Percentiles rank a stretch among this genome's conserved stretches.
Evolutionary conservation across 2,888 invertebrate genomes (phyloP).

Genomic region (Agriopis aurantiaria): DNA sequence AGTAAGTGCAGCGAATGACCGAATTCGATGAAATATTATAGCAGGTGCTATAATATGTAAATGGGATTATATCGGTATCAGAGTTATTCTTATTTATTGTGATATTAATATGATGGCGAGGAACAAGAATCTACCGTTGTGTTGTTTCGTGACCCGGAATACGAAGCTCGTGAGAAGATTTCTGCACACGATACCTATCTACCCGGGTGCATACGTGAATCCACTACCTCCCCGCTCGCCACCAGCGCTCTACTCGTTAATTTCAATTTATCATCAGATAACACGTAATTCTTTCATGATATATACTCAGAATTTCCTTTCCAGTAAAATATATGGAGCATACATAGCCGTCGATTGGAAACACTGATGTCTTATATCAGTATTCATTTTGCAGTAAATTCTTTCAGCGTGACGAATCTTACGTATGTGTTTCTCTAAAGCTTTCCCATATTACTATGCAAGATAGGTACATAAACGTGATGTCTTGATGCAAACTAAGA

Average conservation of each 20-base stretch:
- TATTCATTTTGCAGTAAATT: constrained; percentile 28
- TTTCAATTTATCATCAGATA: constrained; percentile 6
- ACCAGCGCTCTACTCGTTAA: background rate
- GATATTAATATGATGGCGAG: constrained; percentile 52
- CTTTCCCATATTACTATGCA: constrained; percentile 37
- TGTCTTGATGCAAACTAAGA: constrained; percentile 48
- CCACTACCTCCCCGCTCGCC: constrained; percentile 16
- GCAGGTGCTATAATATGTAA: constrained; percentile 44
- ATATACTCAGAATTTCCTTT: constrained; percentile 3
- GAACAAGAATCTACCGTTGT: constrained; percentile 71
- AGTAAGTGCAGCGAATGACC: constrained; percentile 44
- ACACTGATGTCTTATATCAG: constrained; percentile 25
- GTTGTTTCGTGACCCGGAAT: constrained; percentile 70
- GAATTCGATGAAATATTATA: constrained; percentile 43
- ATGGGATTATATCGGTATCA: constrained; percentile 50
- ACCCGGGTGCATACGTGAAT: constrained; percentile 20
- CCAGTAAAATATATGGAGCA: constrained; percentile 5
- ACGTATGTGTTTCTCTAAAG: constrained; percentile 8
- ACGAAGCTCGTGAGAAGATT: constrained; percentile 65
- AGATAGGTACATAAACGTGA: constrained; percentile 33
- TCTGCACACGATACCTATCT: constrained; percentile 56
- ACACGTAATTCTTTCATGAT: background rate
- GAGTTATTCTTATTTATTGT: constrained; percentile 60
- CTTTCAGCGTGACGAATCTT: constrained; percentile 30
- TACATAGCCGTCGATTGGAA: constrained; percentile 27